Evolutionary conservation across 1,140 invertebrate genomes (phyloP), one percentile per base, ranked within the genome.

Genomic region (Hormaphis cornu): DNA sequence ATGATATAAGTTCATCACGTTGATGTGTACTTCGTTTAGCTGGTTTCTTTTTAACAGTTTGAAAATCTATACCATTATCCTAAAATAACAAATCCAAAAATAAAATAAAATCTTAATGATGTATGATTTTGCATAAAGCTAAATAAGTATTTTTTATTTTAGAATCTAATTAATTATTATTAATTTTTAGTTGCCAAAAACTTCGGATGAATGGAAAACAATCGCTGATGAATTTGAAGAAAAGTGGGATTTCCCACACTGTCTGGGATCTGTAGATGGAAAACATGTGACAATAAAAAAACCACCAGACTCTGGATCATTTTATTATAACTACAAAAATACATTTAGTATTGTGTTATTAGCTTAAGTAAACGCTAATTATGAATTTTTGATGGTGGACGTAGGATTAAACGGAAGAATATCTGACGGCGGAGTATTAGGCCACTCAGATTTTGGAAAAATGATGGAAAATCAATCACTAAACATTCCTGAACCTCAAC

Each of bases 271-370:
- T 6, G 73, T 83, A 8, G 79, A 82, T 73, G 79, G 79, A 18
- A 81, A 81, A 74, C 78, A 80, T 73, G 72, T 80, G 26, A 73
- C 71, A 66, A 76, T 80, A 70, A 73, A 75, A 70, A 53, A 63
- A 54, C 76, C 78, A 53, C 69, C 72, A 48, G 73, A 77, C 59
- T 72, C 72, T 74, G 76, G 76, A 69, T 78, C 76, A 10, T 58
- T 73, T 22, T 81, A 76, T 71, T 81, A 76, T 72, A 83, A 77
- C 78, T 83, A 82, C 73, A 82, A 83, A 75, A 74, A 76, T 30
- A 75, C 69, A 12, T 74, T 76, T 73, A 79, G 77, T 71, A 77
- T 80, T 69, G 76, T 81, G 52, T 73, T 81, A 30, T 30, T 80
- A 42, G 76, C 76, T 48, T 70, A 77, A n/a, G 76, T 73, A 35